These are phyloP conservation scores for Porites divaricata DNA, from an alignment of 92 coral and sea anemone genomes.

Conservation along the genomic window DNA sequence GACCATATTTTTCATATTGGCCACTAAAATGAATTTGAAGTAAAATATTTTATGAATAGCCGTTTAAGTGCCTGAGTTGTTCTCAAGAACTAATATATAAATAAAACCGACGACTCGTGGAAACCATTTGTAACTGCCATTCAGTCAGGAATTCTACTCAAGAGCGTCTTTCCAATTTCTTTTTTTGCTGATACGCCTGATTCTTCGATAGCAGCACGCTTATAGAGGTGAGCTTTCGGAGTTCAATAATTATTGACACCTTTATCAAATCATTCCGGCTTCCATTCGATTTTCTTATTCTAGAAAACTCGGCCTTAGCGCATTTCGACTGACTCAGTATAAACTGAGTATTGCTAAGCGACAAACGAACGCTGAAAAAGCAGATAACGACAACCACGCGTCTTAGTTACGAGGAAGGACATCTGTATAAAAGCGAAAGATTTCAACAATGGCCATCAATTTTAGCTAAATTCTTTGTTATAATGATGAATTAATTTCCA, in stretches of 20 bases:
- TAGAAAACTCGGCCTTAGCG: background rate
- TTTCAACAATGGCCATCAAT: background rate
- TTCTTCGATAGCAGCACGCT: background rate
- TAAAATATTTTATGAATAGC: constrained; percentile 6
- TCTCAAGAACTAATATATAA: constrained; percentile 32
- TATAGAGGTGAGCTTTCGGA: background rate
- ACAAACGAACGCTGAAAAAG: background rate
- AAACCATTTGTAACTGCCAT: no score
- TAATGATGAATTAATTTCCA: constrained; percentile 9
- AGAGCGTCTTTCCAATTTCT: background rate
- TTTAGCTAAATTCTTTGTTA: constrained; percentile 2
- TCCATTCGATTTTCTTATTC: background rate
- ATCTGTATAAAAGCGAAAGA: constrained; percentile 14
- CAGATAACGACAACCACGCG: background rate
- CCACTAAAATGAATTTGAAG: background rate
- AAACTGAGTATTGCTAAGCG: constrained; percentile 14
- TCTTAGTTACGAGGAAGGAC: constrained; percentile 13
- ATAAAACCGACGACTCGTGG: background rate
- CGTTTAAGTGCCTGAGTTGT: constrained; percentile 1
- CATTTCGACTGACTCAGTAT: background rate
- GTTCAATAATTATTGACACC: background rate
- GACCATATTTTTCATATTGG: background rate
- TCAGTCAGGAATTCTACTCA: background rate
- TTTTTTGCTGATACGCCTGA: background rate
- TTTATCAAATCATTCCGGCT: background rate